Evolutionary conservation across 2,797 vertebrate species (phyloP).

Genomic region (Tolypeutes matacus): DNA sequence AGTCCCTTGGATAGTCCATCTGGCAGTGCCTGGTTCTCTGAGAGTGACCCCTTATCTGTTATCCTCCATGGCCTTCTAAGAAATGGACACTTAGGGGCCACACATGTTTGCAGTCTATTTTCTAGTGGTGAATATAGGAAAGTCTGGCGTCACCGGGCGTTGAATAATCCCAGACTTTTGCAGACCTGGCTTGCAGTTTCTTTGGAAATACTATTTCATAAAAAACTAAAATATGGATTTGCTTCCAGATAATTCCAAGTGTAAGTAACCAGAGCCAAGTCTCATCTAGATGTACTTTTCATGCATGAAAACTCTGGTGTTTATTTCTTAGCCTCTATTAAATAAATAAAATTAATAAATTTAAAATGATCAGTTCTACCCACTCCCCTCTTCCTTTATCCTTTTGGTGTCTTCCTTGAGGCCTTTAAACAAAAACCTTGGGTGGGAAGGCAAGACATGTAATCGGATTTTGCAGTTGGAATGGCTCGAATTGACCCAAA

Average conservation of each 20-base stretch:
- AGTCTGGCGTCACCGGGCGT: background rate
- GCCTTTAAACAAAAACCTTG: background rate
- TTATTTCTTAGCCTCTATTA: background rate
- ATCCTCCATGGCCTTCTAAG: background rate
- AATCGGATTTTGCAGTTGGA: background rate
- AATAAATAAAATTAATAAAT: no score
- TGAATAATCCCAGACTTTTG: background rate
- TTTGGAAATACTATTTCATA: background rate
- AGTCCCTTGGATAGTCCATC: background rate
- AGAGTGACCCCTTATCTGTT: background rate
- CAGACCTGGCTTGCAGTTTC: background rate
- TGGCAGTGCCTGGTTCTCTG: background rate
- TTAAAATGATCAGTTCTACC: background rate
- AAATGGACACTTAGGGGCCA: background rate
- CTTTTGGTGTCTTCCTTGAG: background rate
- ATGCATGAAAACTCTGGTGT: background rate
- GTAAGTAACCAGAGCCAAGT: background rate
- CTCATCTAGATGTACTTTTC: background rate
- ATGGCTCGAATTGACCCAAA: background rate
- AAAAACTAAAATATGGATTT: background rate
- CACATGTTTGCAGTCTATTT: background rate
- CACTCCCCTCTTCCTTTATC: fast-evolving
- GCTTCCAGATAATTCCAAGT: background rate
- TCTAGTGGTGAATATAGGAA: background rate
- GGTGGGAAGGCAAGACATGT: background rate